These are phyloP conservation scores for Mus caroli DNA, from an alignment of 2,797 vertebrate genomes.

Conservation along the genomic window DNA sequence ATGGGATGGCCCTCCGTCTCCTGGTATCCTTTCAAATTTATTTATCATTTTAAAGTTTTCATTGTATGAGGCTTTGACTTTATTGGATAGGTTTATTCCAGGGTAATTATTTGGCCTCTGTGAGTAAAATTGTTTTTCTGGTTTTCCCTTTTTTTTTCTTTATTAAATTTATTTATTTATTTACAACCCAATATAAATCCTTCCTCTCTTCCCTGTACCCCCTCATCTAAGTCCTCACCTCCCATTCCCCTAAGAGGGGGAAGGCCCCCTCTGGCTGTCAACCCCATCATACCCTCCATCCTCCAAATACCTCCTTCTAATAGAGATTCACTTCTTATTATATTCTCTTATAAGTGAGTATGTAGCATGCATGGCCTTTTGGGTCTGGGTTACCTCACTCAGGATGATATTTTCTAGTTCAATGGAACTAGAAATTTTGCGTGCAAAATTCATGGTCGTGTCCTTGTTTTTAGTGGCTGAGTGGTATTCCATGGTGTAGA, in stretches of 20 bases:
- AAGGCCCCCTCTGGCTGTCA: neutral
- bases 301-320: neutral
- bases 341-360: neutral
- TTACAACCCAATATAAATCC: neutral
- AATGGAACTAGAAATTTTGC: neutral
- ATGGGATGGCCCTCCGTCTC: neutral
- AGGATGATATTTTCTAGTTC: neutral
- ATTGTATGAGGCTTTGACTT: neutral
- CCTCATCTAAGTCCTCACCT: too few species aligned
- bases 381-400: neutral
- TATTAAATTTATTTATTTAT: neutral
- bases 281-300: neutral
- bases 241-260: neutral
- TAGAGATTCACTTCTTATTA: neutral
- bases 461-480: neutral
- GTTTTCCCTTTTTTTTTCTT: neutral
- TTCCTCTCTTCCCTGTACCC: neutral
- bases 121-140: neutral
- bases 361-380: neutral
- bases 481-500: neutral
- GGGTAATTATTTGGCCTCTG: neutral
- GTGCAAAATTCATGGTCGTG: neutral
- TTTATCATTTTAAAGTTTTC: neutral
- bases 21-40: neutral
- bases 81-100: neutral